Evolutionary conservation across 2,888 invertebrate species (phyloP).

Genomic region (Sinodicranocentrus sp.): DNA sequence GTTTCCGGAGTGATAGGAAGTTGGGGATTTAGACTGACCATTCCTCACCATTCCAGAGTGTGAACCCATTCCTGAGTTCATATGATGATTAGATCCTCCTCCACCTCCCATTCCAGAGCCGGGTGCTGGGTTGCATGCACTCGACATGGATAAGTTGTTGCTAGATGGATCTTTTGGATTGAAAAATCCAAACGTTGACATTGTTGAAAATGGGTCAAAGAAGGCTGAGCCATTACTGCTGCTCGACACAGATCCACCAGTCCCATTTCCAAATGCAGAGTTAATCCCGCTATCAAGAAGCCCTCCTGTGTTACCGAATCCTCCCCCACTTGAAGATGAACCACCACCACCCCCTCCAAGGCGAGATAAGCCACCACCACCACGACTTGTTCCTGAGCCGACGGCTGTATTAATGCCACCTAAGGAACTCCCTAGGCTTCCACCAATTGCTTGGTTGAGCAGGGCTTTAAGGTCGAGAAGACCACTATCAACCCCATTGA

Average conservation of each 20-base stretch:
- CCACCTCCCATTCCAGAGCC: neutral
- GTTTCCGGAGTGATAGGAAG: slow-evolving; percentile 55
- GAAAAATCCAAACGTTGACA: slow-evolving; percentile 75
- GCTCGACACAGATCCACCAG: slow-evolving; percentile 75
- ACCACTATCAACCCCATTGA: slow-evolving; percentile 68
- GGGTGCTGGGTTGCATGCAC: slow-evolving; percentile 28
- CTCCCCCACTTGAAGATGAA: slow-evolving; percentile 33
- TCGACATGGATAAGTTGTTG: slow-evolving; percentile 36
- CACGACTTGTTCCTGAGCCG: slow-evolving; percentile 46
- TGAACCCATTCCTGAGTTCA: neutral
- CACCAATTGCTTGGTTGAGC: slow-evolving; percentile 74
- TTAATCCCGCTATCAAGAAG: slow-evolving; percentile 30
- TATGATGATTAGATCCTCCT: slow-evolving; percentile 30
- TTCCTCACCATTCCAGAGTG: slow-evolving; percentile 61
- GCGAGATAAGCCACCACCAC: slow-evolving; percentile 30
- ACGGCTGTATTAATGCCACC: slow-evolving; percentile 40
- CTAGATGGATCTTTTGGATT: slow-evolving; percentile 74
- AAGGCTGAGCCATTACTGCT: slow-evolving; percentile 37
- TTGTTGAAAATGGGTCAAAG: slow-evolving; percentile 75
- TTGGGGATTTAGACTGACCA: slow-evolving; percentile 68
- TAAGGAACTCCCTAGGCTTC: slow-evolving; percentile 50
- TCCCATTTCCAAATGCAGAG: slow-evolving; percentile 67
- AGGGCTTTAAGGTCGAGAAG: slow-evolving; percentile 74
- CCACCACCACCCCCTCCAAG: slow-evolving; percentile 36
- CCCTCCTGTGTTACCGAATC: slow-evolving; percentile 54